phyloP scores from a whole-genome alignment of 2,888 invertebrate genomes.

The Ennomos quercinarius region DNA sequence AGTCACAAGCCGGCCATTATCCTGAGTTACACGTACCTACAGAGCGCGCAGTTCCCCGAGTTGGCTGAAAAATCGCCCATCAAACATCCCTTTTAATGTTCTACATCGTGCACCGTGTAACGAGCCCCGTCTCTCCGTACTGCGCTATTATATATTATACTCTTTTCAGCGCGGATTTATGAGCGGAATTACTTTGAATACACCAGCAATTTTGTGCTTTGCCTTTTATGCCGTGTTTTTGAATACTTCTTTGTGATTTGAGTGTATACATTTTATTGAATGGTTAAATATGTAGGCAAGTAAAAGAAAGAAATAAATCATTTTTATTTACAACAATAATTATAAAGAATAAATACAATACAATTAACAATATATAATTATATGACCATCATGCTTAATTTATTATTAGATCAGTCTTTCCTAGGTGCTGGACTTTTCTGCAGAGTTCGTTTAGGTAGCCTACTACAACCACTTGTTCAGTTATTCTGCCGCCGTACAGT shows the following conservation, averaged over 20 bases:
- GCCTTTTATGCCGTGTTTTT: conserved; percentile 12
- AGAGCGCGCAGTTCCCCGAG: conserved; percentile 4
- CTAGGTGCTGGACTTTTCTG: too few relatives aligned
- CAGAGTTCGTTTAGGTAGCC: too few relatives aligned
- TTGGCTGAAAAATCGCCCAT: conserved; percentile 12
- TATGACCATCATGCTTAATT: too few relatives aligned
- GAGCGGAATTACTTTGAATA: conserved; percentile 14
- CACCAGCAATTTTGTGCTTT: conserved; percentile 10
- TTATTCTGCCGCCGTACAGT: too few relatives aligned
- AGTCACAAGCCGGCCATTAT: not conserved
- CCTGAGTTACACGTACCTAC: not conserved
- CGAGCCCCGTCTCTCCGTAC: not conserved
- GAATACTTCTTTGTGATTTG: not conserved
- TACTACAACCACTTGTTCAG: too few relatives aligned
- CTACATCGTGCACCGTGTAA: conserved; percentile 5
- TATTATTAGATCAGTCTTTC: too few relatives aligned
- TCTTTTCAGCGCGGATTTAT: conserved; percentile 19
- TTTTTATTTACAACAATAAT: too few relatives aligned
- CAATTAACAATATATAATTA: too few relatives aligned
- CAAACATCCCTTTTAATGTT: conserved; percentile 18
- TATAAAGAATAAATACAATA: too few relatives aligned
- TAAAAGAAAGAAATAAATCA: not conserved
- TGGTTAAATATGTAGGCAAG: too few relatives aligned
- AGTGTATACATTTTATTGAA: too few relatives aligned
- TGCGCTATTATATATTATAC: conserved; percentile 4